Evolutionary conservation across 2,888 invertebrate genomes (phyloP), one percentile per base, ranked within the genome.

Genomic region (Polyploca ridens): DNA sequence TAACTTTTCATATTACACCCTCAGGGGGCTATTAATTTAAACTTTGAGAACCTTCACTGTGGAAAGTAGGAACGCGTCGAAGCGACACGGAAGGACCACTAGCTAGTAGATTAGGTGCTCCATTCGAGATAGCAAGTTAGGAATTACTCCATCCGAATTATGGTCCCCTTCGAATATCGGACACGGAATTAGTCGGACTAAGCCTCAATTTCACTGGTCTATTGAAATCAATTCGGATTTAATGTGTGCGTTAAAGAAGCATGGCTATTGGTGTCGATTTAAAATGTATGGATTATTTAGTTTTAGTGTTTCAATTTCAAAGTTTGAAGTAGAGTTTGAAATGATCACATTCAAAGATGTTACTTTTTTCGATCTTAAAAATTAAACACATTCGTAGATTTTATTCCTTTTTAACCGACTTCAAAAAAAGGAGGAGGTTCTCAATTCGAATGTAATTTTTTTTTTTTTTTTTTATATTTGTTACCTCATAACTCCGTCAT

Each of bases 61-160:
- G 41, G 41, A 61, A 41, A 54, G 54, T 19, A 19, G 16, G 19
- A 54, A 54, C 54, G 61, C 61, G 61, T 61, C 61, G 61, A 27
- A 16, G 41, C 61, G 41, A 11, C 61, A 61, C 72, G 81, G 77
- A 75, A 77, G 74, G 69, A 64, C 64, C 49, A 68, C 69, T 71
- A 66, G 71, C 75, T 76, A 69, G 73, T 72, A 74, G 78, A 82
- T 79, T 78, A 77, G 72, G 58, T 69, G 68, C 68, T 66, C 67
- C 63, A 69, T 69, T 70, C 67, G 57, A 82, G 74, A 77, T 77
- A 69, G 68, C 69, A 64, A 71, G 63, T 70, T 69, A 65, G 63
- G 58, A 69, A 72, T 68, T 69, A 70, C 59, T n/a, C n/a, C 46
- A n/a, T 10, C 54, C 19, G 10, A 19, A 54, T 7, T 10, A 54